phyloP scores from a whole-genome alignment of 2,888 invertebrate genomes.

The Chymomyza amoena region DNA sequence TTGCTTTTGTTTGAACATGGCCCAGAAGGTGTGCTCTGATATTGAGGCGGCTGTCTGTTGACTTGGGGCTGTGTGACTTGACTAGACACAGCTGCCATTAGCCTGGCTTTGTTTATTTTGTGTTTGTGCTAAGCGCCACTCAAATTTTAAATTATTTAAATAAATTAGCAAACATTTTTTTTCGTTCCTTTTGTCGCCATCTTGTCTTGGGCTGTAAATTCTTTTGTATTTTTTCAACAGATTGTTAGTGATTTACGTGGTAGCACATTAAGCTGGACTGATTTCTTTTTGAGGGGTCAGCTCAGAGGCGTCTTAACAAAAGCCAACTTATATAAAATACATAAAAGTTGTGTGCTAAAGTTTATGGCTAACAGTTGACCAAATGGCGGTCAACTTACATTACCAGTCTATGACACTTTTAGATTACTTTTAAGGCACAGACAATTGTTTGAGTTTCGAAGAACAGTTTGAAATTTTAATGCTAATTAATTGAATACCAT shows the following conservation, averaged over 20 bases:
- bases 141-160: constrained; percentile 66
- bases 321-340: constrained; percentile 24
- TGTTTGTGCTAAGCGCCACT: constrained; percentile 5
- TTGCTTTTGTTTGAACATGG: constrained; percentile 48
- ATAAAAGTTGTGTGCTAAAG: constrained; percentile 61
- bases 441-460: constrained; percentile 10
- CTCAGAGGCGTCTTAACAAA: constrained; percentile 5
- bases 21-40: constrained; percentile 16
- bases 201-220: not conserved
- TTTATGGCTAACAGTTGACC: constrained; percentile 61
- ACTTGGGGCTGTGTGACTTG: constrained; percentile 50
- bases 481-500: constrained; percentile 42
- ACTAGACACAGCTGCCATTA: constrained; percentile 67
- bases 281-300: constrained; percentile 41
- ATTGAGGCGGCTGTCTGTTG: constrained; percentile 37
- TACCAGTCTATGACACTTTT: constrained; percentile 17
- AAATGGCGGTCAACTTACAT: not conserved
- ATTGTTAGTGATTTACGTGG: constrained; percentile 66
- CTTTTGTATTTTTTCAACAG: constrained; percentile 31
- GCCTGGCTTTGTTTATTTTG: constrained; percentile 29
- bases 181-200: not conserved
- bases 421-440: constrained; percentile 22
- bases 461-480: not conserved
- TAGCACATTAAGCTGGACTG: constrained; percentile 47
- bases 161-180: constrained; percentile 59